A percentile compares a stretch with the other conserved stretches of the same genome.
Conservation (phyloP, 1,140 invertebrate species). For the Camponotus vicinus region DNA sequence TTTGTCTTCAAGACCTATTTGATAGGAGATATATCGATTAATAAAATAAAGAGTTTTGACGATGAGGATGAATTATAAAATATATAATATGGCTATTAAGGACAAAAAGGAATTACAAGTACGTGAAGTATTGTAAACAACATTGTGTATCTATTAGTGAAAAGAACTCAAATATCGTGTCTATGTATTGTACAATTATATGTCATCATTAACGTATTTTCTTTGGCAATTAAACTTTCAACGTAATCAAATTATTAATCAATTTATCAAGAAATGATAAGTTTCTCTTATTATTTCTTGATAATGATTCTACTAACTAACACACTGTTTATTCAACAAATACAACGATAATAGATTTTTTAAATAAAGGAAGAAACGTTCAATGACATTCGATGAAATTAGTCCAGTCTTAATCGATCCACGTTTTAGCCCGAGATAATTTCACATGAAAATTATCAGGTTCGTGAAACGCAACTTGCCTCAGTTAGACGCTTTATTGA, state of each 20-base stretch:
- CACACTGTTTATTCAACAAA: not conserved
- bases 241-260: not conserved
- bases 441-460: slow-evolving; percentile 19
- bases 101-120: not conserved
- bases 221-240: not conserved
- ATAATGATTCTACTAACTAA: not conserved
- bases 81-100: not conserved
- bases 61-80: not conserved
- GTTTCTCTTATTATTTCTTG: not conserved
- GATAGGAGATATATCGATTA: not conserved
- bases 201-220: not conserved
- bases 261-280: not conserved
- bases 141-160: not conserved
- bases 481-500: slow-evolving; percentile 62
- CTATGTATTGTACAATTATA: not conserved
- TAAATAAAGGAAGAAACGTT: not conserved
- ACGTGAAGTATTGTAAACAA: not conserved
- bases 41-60: slow-evolving; percentile 8
- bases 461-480: slow-evolving; percentile 13
- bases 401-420: slow-evolving; percentile 6
- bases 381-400: not conserved
- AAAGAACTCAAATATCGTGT: not conserved
- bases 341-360: not conserved
- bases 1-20: not conserved
- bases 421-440: not conserved